These are phyloP conservation scores for Gila robusta DNA, from an alignment of 2,797 vertebrate species.

Conservation along the genomic window DNA sequence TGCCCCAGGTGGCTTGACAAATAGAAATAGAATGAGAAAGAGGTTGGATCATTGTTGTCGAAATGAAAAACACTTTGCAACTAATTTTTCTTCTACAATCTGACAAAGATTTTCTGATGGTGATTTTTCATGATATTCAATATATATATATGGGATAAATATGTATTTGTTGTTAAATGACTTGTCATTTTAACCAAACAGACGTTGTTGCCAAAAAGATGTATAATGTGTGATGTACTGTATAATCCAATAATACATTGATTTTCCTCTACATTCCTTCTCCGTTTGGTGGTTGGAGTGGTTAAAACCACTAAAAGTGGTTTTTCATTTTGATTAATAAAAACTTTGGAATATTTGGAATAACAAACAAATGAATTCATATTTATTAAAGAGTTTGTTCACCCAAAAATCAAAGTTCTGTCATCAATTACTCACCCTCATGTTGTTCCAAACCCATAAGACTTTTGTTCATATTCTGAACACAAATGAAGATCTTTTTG, in stretches of 20 bases:
- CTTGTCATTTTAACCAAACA: neutral
- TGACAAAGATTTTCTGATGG: neutral
- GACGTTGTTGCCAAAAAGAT: neutral
- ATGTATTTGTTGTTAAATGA: neutral
- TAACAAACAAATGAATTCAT: neutral
- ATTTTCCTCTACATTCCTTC: neutral
- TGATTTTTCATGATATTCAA: neutral
- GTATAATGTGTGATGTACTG: neutral
- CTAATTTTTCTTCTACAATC: neutral
- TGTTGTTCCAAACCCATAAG: too few species aligned
- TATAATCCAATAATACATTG: neutral
- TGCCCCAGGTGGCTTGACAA: slow-evolving; percentile 20
- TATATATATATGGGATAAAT: neutral
- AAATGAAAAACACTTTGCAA: slow-evolving; percentile 9
- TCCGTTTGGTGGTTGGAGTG: neutral
- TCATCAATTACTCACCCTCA: too few species aligned
- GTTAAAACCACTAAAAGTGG: neutral
- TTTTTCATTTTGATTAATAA: neutral
- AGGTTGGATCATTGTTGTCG: neutral
- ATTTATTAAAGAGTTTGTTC: too few species aligned
- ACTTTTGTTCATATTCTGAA: too few species aligned
- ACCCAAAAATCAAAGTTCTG: too few species aligned
- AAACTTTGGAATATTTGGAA: neutral
- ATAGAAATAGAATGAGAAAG: slow-evolving; percentile 2
- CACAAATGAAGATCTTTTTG: too few species aligned